phyloP scores from a whole-genome alignment of 2,888 invertebrate species.

The Heliconius charithonia region DNA sequence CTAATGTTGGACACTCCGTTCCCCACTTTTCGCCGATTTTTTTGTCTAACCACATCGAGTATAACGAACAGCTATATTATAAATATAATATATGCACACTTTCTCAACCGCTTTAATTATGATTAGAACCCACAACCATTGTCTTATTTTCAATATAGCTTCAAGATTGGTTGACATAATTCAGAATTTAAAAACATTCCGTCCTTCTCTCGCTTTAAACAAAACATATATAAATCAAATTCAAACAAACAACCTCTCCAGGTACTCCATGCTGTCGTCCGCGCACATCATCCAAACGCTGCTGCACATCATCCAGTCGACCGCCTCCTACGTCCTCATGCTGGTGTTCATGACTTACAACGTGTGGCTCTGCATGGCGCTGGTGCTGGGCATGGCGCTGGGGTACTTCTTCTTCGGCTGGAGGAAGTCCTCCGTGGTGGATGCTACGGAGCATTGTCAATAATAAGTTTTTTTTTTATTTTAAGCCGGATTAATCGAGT shows the following conservation, averaged over 20 bases:
- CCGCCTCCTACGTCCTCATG: constrained; percentile 96
- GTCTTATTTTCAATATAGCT: too few species aligned
- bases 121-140: too few species aligned
- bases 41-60: too few species aligned
- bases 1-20: too few species aligned
- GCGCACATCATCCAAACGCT: constrained; percentile 93
- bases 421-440: constrained; percentile 94
- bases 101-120: too few species aligned
- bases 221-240: background rate
- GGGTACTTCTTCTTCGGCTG: constrained; percentile 98
- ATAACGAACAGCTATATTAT: too few species aligned
- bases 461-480: constrained; percentile 60
- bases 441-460: constrained; percentile 97
- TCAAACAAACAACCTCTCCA: constrained; percentile 69
- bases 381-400: constrained; percentile 93
- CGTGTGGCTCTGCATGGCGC: constrained; percentile 94
- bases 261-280: constrained; percentile 91
- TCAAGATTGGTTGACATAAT: too few species aligned
- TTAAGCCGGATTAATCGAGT: too few species aligned
- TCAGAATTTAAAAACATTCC: background rate
- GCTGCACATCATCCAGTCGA: constrained; percentile 94
- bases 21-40: too few species aligned
- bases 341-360: constrained; percentile 99
- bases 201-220: background rate
- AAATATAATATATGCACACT: too few species aligned